Evolutionary conservation across 2,797 vertebrate genomes (phyloP), one percentile per base, ranked within the genome.

Genomic region (Myotis planiceps): DNA sequence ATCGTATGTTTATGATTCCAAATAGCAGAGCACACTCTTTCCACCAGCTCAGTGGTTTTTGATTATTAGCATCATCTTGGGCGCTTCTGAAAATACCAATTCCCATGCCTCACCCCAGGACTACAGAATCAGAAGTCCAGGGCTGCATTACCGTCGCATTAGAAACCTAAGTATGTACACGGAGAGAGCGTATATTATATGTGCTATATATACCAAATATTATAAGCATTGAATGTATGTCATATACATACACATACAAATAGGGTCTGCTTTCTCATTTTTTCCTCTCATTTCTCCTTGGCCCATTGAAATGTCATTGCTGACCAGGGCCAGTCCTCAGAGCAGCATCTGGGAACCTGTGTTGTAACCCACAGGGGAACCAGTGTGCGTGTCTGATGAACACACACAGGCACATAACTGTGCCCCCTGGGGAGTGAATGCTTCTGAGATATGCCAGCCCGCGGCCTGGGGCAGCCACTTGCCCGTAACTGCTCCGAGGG

Each of bases 91-190:
- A 49, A 76, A 69, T n/a, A 49, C 13, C 3, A 16, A 14, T 2
- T 0, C 8, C 42, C 25, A 4, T 1, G n/a, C 8, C 1, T 32
- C 18, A 7, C 2, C 25, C 42, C 15, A 23, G 66, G 34, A 18
- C 32, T 1, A 14, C 0, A 0, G 66, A 18, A 32, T 66, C 10
- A 12, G 75, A 15, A 51, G 66, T 21, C 39, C 13, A 21, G 45
- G 79, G 29, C 14, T 42, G 29, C 23, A 1, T 3, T 23, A 7
- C 7, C 23, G 4, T 14, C 9, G 3, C 10, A 2, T 4, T 3
- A 37, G 37, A 68, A 66, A 27, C 9, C 14, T 5, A 39, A 0
- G 0, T 9, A 2, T 2, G 2, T 2, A 4, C 0, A 3, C 4
- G n/a, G 3, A 1, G 23, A 16, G 21, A 58, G 68, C 49, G 32